Base-by-base conservation (phyloP, 2,797 vertebrate species). In the Gephyroberyx darwinii region DNA sequence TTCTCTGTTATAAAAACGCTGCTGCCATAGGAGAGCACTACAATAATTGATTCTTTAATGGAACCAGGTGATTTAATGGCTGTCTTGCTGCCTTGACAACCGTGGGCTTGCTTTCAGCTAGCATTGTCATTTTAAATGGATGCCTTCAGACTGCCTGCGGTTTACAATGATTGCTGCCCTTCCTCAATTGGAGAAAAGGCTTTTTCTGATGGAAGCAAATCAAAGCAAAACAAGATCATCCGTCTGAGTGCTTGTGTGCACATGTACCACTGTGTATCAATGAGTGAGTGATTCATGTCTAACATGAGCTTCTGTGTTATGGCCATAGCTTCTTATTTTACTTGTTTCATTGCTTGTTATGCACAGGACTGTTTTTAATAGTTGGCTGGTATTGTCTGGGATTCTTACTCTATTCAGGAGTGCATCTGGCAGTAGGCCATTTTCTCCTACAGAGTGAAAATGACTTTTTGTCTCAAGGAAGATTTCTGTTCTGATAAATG, bases 41-140 rank as follows among this genome's bases (percentile, higher is more conserved):
- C 94, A 90, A 93, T 95, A 95, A 98, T 98, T 97, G 97, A 98
- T 97, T 97, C 94, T 96, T 93, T 96, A 97, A 97, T 96, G 94
- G 94, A 94, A 94, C 92, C 93, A 94, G 94, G 92, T 96, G 94
- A 96, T 96, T 98, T 96, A 96, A 94, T 93, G 94, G 93, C 92
- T 90, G 90, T 90, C 89, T 86, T 31, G 89, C 91, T 92, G 89
- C 92, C 90, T 91, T 94, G 94, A 95, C 93, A 96, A 96, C 94
- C 93, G 93, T 88, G 93, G 93, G 92, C 93, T 93, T 92, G 89
- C 95, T 94, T 91, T 93, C 93, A 95, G 92, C 93, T 53, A 65
- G 90, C 90, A 90, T 75, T 73, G 90, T 91, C 86, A 93, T 95
- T 95, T 90, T 88, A 85, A 89, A 96, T 94, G 93, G 92, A 92